Base-by-base conservation (phyloP, 1,140 invertebrate genomes). In the Trypoxylus dichotomus region DNA sequence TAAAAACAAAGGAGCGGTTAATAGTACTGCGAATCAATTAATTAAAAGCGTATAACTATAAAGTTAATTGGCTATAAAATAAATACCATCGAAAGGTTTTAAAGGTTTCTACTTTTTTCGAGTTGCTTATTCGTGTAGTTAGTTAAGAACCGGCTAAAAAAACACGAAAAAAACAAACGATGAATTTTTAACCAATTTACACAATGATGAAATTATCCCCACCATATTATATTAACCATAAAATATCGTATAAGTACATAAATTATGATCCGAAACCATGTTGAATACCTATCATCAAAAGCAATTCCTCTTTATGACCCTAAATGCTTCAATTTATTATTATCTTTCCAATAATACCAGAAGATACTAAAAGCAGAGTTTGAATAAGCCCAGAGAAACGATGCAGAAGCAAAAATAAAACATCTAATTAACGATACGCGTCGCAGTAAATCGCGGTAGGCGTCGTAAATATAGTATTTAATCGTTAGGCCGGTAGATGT, bases 261-360 rank as follows among this genome's bases (percentile, higher is more conserved):
- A 54, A 54, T 6, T 54, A 54, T 54, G n/a, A 54, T 54, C 15
- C 13, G 15, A 54, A n/a, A 54, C 47, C 19, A 19, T 19, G 15
- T 54, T 54, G 19, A 54, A 54, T n/a, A n/a, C 15, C 15, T n/a
- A n/a, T 54, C 15, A 15, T 54, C n/a, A 15, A 54, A 68, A 68
- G 21, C 60, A 68, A 68, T 68, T 24, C 60, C 60, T 68, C 60
- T 68, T 68, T 68, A 68, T 24, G 60, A 68, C 24, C 60, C 13
- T 68, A 68, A 10, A 68, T 24, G 27, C 60, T 7, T 68, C 1
- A 68, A 68, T 68, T 68, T 68, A 68, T 68, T 68, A 29, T 54
- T 24, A 68, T 25, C 60, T n/a, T 11, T 21, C 10, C 60, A 29
- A 68, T 29, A 68, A 60, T 60, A 60, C 58, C n/a, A 10, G 21